Evolutionary conservation across 2,113 vertebrate species (phyloP), one percentile per base, ranked within the genome.

Genomic region (Tachuris rubrigastra): DNA sequence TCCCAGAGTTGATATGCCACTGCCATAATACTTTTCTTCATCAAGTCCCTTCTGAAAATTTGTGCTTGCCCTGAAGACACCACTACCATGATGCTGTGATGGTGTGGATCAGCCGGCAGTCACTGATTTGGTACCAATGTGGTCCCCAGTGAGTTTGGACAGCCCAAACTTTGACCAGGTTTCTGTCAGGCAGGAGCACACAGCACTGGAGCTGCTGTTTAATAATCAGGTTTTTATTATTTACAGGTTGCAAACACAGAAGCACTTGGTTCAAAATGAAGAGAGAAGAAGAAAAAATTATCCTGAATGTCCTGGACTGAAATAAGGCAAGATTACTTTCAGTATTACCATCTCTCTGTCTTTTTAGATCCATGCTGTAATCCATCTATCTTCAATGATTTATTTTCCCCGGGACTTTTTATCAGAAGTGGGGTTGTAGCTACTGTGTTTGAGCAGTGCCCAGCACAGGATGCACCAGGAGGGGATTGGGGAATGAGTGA

Each of bases 361-460:
- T 1, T 5, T 67, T 46, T 3, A 42, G 11, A 4, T 7, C 4
- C 35, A 2, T 5, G 23, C 19, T 41, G 16, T 3, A 1, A 35
- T 27, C 35, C 7, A 1, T 9, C 14, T 84, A 3, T 33, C 9
- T 27, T 49, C 5, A 12, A 5, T 2, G n/a, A 46, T 39, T 20
- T 13, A 6, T 74, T 62, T 58, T 18, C 7, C 22, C 35, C 22
- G 23, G 20, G n/a, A 3, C 4, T 63, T 50, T 12, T 1, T 7
- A 6, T 2, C 3, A 24, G 25, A 17, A 39, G 20, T 5, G 4
- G 23, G 5, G 14, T 19, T 8, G 9, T 12, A 9, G 7, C 21
- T 67, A 1, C 30, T 8, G 16, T 2, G 10, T 3, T 2, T 21
- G 73, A 53, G 67, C 33, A 66, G 46, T 3, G 18, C 30, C n/a